Base-by-base conservation (phyloP, 2,797 vertebrate genomes). In the Ciconia nigra region DNA sequence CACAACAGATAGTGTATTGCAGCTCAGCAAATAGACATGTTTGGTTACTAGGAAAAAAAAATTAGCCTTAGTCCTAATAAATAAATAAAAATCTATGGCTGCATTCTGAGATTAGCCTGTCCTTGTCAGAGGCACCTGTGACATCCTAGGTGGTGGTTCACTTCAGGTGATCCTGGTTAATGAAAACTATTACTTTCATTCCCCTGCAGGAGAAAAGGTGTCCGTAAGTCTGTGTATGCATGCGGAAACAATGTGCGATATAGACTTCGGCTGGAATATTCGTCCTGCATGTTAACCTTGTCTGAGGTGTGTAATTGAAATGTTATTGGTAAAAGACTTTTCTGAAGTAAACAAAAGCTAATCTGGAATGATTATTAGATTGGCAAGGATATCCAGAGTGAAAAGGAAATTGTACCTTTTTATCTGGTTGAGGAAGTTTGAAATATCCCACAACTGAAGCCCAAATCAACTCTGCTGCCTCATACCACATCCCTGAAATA, bases 381-480 rank as follows among this genome's bases (percentile, higher is more conserved):
- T 42, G 61, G 28, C 42, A 72, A 54, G 31, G 69, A 41, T 33
- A 26, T 24, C 47, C 59, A 55, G 31, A 51, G 46, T 2, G 31
- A 82, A 77, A 87, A 93, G 92, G 57, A 62, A 74, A 89, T 20
- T 11, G 24, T 86, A 99, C 99, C 99, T 99, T 99, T 98, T 99
- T 99, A 95, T 99, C 99, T 44, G 99, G 99, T 42, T 98, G 98
- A 89, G 99, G 99, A 79, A 99, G 99, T 13, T 98, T 91, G 88
- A 98, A 98, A 90, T 98, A 99, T 10, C 99, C 99, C 15, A 99
- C 97, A 58, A 99, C 83, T 3, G 99, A 99, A 25, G 98, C 98
- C 99, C 99, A 99, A 59, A 99, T 98, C 47, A 99, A 81, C 93
- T 99, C 98, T 15, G 99, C 99, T 7, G 99, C 99, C 94, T 99